A percentile compares a stretch with the other conserved stretches of the same genome.
These are phyloP conservation scores for Tetragnatha versicolor DNA, from an alignment of 1,140 invertebrate species.

Conservation along the genomic window DNA sequence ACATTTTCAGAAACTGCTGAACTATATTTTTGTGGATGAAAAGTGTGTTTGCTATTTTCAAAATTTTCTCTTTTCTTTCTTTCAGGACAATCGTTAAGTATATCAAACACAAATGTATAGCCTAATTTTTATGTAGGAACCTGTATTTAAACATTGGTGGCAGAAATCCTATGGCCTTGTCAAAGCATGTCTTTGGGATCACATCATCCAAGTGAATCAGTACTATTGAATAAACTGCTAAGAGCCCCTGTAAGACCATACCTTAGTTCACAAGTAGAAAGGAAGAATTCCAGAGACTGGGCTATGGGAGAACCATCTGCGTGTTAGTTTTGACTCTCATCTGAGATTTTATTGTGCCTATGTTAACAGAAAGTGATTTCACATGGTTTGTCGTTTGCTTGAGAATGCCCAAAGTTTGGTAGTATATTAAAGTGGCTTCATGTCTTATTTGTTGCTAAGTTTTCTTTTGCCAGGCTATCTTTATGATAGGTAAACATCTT, in stretches of 20 bases:
- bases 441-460: too few species aligned
- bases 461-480: too few species aligned
- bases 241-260: slow-evolving; percentile 13
- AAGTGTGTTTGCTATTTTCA: not conserved
- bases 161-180: slow-evolving; percentile 40
- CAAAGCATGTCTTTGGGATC: slow-evolving; percentile 6
- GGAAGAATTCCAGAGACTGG: not conserved
- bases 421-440: slow-evolving; percentile 22
- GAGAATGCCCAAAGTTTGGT: slow-evolving; percentile 39
- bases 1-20: not conserved
- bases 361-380: slow-evolving; percentile 28
- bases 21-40: not conserved
- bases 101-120: slow-evolving; percentile 56
- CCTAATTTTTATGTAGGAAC: slow-evolving; percentile 48
- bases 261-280: slow-evolving; percentile 21
- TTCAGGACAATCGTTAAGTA: slow-evolving; percentile 52
- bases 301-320: not conserved
- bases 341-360: slow-evolving; percentile 38
- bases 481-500: too few species aligned
- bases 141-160: slow-evolving; percentile 53
- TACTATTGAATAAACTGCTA: not conserved
- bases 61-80: slow-evolving; percentile 1
- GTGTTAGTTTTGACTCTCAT: slow-evolving; percentile 16
- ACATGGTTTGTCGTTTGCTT: slow-evolving; percentile 30
- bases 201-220: slow-evolving; percentile 14